These are phyloP conservation scores for Bubo bubo DNA, from an alignment of 2,113 vertebrate species.

Conservation along the genomic window DNA sequence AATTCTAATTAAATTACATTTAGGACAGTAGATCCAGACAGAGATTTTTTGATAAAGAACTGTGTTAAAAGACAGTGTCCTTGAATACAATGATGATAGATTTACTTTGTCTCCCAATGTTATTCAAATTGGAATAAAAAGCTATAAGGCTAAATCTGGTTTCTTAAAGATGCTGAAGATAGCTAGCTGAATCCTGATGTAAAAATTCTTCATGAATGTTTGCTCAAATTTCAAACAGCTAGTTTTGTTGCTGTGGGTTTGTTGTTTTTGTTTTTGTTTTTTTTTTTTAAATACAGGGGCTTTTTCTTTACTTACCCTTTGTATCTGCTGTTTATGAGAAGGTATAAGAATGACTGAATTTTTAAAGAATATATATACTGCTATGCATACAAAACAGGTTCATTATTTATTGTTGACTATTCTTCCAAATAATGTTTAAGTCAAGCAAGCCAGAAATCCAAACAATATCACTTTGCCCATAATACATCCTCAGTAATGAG, in stretches of 20 bases:
- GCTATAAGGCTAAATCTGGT: neutral
- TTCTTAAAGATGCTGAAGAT: neutral
- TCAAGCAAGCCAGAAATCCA: neutral
- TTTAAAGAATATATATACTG: neutral
- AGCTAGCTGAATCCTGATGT: neutral
- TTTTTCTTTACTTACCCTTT: neutral
- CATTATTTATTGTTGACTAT: neutral
- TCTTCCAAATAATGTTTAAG: neutral
- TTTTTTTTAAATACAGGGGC: neutral
- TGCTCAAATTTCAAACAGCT: neutral
- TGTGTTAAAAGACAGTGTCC: neutral
- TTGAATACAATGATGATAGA: neutral
- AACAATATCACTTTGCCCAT: neutral
- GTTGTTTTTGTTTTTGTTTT: neutral
- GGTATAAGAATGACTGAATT: neutral
- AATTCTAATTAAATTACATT: neutral
- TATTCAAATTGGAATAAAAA: neutral
- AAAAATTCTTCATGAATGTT: neutral
- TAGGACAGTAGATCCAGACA: neutral
- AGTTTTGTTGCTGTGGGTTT: neutral
- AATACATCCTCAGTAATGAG: neutral
- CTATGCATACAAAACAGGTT: neutral
- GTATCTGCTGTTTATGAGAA: neutral
- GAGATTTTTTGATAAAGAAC: neutral
- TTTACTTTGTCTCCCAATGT: neutral